Evolutionary conservation across 2,797 vertebrate species (phyloP).

Genomic region (Danionella dracula): DNA sequence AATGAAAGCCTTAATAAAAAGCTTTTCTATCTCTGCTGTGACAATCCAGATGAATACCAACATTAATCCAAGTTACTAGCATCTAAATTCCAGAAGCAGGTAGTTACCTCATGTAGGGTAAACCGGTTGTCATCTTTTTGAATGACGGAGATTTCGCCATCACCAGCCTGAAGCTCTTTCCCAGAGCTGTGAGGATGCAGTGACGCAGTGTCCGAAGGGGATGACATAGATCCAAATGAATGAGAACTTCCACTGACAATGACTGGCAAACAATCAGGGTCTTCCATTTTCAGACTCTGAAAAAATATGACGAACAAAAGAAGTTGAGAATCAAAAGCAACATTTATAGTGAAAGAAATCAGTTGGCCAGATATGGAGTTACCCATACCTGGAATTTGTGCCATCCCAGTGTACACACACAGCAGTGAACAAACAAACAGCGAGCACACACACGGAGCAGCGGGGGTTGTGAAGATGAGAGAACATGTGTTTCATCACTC

Average conservation of each 20-base stretch:
- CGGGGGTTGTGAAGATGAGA: too few relatives aligned
- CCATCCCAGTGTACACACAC: too few relatives aligned
- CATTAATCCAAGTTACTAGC: too few relatives aligned
- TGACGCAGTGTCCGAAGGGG: conserved; percentile 52
- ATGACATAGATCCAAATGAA: conserved; percentile 46
- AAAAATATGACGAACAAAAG: neutral
- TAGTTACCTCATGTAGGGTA: conserved; percentile 57
- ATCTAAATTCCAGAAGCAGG: too few relatives aligned
- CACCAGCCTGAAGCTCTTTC: conserved; percentile 55
- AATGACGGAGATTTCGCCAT: conserved; percentile 46
- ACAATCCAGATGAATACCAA: too few relatives aligned
- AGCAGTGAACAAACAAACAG: too few relatives aligned
- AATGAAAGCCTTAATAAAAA: neutral
- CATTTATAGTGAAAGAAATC: too few relatives aligned
- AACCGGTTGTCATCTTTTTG: conserved; percentile 49
- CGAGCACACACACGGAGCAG: too few relatives aligned
- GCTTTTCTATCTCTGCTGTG: neutral
- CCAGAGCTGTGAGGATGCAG: conserved; percentile 59
- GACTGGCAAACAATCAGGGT: conserved; percentile 48
- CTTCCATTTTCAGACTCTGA: conserved; percentile 54
- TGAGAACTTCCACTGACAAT: conserved; percentile 58
- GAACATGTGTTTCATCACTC: too few relatives aligned
- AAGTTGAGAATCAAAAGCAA: neutral
- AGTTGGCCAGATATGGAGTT: too few relatives aligned
- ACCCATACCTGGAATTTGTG: too few relatives aligned